A percentile compares a stretch with the other conserved stretches of the same genome.
These are phyloP conservation scores for Melanerpes aurifrons DNA, from an alignment of 2,113 vertebrate species.

Conservation along the genomic window DNA sequence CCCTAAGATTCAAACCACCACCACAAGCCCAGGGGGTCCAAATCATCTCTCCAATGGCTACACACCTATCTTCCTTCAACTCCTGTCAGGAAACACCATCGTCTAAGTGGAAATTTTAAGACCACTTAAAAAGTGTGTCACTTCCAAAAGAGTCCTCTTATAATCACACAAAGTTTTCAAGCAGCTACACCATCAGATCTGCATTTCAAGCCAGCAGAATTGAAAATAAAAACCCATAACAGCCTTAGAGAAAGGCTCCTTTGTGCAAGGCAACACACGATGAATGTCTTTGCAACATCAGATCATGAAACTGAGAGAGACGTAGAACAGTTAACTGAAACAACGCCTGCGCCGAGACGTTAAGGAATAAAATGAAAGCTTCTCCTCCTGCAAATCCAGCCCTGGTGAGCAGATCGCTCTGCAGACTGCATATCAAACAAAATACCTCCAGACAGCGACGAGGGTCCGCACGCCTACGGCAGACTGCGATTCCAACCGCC, in stretches of 20 bases:
- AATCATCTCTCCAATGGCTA: neutral
- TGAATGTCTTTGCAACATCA: neutral
- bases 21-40: neutral
- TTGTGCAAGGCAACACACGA: neutral
- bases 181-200: neutral
- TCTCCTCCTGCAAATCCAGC: neutral
- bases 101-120: neutral
- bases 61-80: neutral
- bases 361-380: neutral
- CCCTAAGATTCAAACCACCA: neutral
- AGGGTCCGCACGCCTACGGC: neutral
- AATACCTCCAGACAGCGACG: neutral
- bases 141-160: neutral
- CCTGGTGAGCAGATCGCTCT: accelerated
- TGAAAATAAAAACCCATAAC: neutral
- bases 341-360: neutral
- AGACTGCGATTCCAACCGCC: neutral
- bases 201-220: neutral
- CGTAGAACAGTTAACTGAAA: neutral
- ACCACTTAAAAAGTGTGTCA: neutral
- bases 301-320: neutral
- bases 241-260: neutral
- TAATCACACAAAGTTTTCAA: neutral
- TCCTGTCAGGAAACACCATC: neutral
- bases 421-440: neutral